Evolutionary conservation across 2,888 invertebrate species (phyloP).

Genomic region (Odontothrips loti): DNA sequence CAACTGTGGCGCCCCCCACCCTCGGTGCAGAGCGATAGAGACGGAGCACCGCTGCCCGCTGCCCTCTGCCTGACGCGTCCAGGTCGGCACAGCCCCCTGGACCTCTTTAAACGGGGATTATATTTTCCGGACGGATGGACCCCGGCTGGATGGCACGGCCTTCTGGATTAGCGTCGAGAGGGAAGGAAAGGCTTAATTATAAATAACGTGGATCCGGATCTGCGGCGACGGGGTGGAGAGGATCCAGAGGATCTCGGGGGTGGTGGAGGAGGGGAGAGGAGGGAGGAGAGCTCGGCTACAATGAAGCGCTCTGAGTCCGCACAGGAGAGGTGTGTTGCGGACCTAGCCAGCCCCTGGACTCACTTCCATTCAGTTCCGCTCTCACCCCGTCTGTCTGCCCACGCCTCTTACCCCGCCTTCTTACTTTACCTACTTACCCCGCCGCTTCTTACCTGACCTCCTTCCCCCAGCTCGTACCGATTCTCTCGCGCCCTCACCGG

Average conservation of each 20-base stretch:
- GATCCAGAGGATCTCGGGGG: too few species aligned
- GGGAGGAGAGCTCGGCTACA: too few species aligned
- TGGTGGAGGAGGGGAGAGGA: too few species aligned
- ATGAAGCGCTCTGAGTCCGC: too few species aligned
- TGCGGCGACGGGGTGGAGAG: too few species aligned
- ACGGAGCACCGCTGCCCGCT: too few species aligned
- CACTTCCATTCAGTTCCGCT: background rate
- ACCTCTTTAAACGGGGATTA: constrained; percentile 1
- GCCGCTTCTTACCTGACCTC: background rate
- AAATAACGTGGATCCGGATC: background rate
- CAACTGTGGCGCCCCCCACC: background rate
- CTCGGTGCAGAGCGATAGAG: background rate
- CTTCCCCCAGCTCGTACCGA: background rate
- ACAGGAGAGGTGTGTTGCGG: too few species aligned
- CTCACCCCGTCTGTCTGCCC: background rate
- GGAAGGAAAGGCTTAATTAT: constrained; percentile 3
- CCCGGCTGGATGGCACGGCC: background rate
- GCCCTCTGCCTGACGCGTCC: too few species aligned
- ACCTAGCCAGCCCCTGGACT: background rate
- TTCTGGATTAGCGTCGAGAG: background rate
- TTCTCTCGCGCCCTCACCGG: background rate
- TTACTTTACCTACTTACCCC: background rate
- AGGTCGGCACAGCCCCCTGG: background rate
- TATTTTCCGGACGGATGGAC: background rate
- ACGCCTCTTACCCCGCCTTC: background rate